phyloP scores from a whole-genome alignment of 2,888 invertebrate species.

The Calameuta filiformis region DNA sequence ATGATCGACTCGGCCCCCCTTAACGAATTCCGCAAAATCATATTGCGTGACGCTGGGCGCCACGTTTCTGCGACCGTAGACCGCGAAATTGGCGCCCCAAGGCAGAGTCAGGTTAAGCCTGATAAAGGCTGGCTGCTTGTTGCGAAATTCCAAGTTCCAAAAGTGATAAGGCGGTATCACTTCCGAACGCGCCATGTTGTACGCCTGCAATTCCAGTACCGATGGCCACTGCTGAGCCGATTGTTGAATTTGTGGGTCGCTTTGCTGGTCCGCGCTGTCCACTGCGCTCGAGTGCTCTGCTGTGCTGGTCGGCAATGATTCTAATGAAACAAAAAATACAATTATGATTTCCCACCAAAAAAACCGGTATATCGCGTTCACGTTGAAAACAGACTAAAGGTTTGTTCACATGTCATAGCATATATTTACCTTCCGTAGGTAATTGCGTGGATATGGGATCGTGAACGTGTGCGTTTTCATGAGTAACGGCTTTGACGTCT shows the following conservation, averaged over 20 bases:
- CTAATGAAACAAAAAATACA: constrained; percentile 61
- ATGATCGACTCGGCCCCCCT: constrained; percentile 85
- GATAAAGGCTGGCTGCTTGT: constrained; percentile 90
- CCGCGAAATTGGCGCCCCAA: constrained; percentile 94
- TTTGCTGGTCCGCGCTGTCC: constrained; percentile 69
- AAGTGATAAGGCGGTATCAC: constrained; percentile 91
- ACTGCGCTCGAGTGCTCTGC: constrained; percentile 74
- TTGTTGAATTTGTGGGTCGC: constrained; percentile 75
- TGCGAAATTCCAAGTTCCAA: constrained; percentile 93
- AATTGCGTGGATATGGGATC: constrained; percentile 78
- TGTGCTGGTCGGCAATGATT: constrained; percentile 79
- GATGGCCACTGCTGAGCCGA: constrained; percentile 83
- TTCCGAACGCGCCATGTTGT: constrained; percentile 86
- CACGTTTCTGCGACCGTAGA: constrained; percentile 94
- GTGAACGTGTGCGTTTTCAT: constrained; percentile 82
- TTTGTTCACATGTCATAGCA: constrained; percentile 9
- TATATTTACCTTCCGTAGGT: constrained; percentile 75
- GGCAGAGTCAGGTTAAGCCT: constrained; percentile 90
- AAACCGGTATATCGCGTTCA: constrained; percentile 8
- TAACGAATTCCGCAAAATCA: constrained; percentile 95
- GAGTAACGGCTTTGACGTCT: constrained; percentile 88
- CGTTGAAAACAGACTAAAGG: constrained; percentile 12
- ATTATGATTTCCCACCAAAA: background rate
- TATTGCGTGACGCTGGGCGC: constrained; percentile 97
- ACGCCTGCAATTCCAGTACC: constrained; percentile 83